Conservation (phyloP, 2,113 vertebrate genomes). For the Hydropotes inermis region DNA sequence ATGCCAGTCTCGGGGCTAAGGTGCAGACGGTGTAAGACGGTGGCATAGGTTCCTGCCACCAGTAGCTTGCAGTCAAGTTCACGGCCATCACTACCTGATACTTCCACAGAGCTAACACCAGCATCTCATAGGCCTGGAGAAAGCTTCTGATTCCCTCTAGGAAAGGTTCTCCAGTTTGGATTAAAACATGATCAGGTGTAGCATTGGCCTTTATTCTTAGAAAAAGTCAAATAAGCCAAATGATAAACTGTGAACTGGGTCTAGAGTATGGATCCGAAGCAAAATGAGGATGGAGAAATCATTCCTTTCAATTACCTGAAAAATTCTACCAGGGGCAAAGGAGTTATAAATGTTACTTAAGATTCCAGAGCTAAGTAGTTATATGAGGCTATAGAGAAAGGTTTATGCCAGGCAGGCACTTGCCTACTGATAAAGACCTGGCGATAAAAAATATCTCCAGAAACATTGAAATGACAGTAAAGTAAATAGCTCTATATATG, state of each 20-base stretch:
- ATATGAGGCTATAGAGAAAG: not conserved
- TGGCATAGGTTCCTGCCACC: rapidly evolving
- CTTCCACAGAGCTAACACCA: not conserved
- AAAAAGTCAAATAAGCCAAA: not conserved
- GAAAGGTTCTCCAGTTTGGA: not conserved
- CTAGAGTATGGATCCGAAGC: not conserved
- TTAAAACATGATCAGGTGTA: not conserved
- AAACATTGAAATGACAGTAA: not conserved
- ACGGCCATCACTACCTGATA: not conserved
- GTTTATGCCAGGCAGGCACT: not conserved
- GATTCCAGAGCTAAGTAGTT: not conserved
- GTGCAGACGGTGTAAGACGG: not conserved
- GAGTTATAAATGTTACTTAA: slow-evolving; percentile 17
- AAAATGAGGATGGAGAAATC: not conserved
- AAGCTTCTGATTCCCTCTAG: not conserved
- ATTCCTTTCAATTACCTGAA: not conserved
- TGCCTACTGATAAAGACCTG: not conserved
- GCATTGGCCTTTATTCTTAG: not conserved
- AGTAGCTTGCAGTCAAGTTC: not conserved
- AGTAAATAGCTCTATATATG: slow-evolving; percentile 32
- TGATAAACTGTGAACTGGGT: not conserved
- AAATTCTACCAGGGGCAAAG: not conserved
- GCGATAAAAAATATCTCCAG: not conserved
- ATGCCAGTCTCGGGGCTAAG: rapidly evolving
- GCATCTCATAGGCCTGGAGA: not conserved